phyloP scores from a whole-genome alignment of 2,113 vertebrate species.

The Ptilorrhoa leucosticta region DNA sequence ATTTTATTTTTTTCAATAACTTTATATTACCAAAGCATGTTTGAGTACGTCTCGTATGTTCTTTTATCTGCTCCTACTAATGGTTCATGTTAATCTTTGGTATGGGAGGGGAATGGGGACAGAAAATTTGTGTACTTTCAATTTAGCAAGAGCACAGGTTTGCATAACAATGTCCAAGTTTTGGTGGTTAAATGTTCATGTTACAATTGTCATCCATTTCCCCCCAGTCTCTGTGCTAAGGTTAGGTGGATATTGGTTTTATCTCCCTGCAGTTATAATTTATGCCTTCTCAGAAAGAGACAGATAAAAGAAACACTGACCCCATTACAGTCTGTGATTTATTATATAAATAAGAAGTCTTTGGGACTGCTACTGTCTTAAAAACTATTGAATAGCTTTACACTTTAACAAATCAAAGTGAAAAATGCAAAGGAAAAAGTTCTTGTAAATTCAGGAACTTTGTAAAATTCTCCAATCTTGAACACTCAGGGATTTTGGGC shows the following conservation, averaged over 20 bases:
- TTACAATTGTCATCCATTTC: not conserved
- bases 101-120: too few species aligned
- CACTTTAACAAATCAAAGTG: not conserved
- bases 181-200: not conserved
- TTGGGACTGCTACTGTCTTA: not conserved
- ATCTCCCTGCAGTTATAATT: not conserved
- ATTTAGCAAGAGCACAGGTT: not conserved
- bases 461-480: not conserved
- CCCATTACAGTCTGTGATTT: not conserved
- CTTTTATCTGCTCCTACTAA: not conserved
- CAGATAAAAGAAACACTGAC: not conserved
- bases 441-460: not conserved
- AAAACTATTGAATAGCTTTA: not conserved
- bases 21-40: not conserved
- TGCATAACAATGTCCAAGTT: not conserved
- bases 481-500: not conserved
- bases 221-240: not conserved
- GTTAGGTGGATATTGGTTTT: not conserved
- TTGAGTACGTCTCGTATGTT: not conserved
- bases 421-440: not conserved
- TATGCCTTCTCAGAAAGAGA: not conserved
- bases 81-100: not conserved
- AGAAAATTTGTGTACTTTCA: not conserved
- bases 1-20: not conserved
- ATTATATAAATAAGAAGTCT: not conserved